phyloP scores from a whole-genome alignment of 2,797 vertebrate species.

The Premnoplex brunnescens region DNA sequence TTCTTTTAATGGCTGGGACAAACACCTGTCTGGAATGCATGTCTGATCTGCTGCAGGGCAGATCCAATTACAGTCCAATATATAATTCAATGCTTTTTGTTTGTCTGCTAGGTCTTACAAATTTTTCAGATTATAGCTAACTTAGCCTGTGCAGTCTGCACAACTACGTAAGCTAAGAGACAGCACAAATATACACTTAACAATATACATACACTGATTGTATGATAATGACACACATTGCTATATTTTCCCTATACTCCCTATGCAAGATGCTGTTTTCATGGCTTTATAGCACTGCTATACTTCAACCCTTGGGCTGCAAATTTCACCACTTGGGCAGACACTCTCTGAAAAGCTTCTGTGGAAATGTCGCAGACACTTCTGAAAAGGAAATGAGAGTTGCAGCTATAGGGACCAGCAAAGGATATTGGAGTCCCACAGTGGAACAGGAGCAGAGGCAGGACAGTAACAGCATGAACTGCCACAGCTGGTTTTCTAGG shows the following conservation, averaged over 20 bases:
- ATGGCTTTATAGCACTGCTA: neutral
- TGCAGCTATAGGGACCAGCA: neutral
- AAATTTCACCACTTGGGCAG: neutral
- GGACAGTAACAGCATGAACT: neutral
- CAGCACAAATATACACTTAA: neutral
- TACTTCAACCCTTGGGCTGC: neutral
- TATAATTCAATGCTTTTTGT: neutral
- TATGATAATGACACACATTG: neutral
- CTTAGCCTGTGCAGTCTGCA: neutral
- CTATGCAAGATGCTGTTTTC: neutral
- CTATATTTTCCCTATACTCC: neutral
- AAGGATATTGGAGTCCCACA: neutral
- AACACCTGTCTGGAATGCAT: neutral
- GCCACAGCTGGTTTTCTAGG: neutral
- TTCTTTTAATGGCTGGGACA: conserved; percentile 30
- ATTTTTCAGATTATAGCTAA: neutral
- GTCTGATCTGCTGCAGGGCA: conserved; percentile 20
- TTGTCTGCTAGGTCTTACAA: neutral
- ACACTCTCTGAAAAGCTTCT: neutral
- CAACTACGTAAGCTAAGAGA: neutral
- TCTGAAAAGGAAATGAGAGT: neutral
- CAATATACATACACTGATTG: fast-evolving
- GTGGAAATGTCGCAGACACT: neutral
- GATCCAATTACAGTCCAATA: conserved; percentile 38
- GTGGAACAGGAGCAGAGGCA: neutral